phyloP scores from a whole-genome alignment of 2,888 invertebrate species.

The Ganaspis brasiliensis region DNA sequence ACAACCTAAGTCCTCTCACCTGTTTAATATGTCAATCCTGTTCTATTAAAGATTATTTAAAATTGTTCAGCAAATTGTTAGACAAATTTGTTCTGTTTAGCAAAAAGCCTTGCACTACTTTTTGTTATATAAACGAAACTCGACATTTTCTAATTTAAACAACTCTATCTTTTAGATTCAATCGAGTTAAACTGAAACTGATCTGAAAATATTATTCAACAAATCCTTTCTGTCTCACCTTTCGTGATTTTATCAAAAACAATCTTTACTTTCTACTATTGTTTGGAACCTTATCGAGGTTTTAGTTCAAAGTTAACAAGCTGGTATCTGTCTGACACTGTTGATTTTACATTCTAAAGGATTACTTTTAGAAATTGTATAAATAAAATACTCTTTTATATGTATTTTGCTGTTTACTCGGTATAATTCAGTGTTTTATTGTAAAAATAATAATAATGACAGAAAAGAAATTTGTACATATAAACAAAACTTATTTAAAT shows the following conservation, averaged over 20 bases:
- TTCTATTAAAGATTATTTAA: not conserved
- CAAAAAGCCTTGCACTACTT: too few relatives aligned
- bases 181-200: too few relatives aligned
- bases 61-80: not conserved
- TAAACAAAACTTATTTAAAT: not conserved
- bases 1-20: not conserved
- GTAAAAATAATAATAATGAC: too few relatives aligned
- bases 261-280: constrained; percentile 24
- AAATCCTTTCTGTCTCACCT: not conserved
- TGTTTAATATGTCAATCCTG: constrained; percentile 5
- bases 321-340: too few relatives aligned
- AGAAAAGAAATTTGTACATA: too few relatives aligned
- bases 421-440: too few relatives aligned
- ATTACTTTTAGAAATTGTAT: not conserved
- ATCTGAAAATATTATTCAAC: not conserved
- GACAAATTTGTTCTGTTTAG: not conserved
- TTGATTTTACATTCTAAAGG: not conserved
- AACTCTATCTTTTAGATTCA: too few relatives aligned
- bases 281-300: constrained; percentile 17
- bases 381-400: not conserved
- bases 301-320: constrained; percentile 33
- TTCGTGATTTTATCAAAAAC: constrained; percentile 3
- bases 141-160: too few relatives aligned
- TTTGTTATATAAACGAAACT: too few relatives aligned
- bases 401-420: too few relatives aligned